A percentile compares a stretch with the other conserved stretches of the same genome.
These are phyloP conservation scores for Aricia agestis DNA, from an alignment of 1,140 invertebrate genomes.

Conservation along the genomic window DNA sequence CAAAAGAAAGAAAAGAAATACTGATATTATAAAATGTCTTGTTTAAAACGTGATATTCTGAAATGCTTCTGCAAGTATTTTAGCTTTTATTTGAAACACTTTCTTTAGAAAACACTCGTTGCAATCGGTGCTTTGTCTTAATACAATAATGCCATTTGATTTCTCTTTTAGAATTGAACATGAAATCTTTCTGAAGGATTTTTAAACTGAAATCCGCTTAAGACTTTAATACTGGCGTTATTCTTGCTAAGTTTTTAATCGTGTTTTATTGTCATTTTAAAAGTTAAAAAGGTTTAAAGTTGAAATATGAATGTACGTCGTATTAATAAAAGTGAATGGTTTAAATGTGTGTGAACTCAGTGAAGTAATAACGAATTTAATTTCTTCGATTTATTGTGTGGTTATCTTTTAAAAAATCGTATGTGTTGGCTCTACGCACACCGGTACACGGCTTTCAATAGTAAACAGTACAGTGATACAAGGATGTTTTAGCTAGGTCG, in stretches of 20 bases:
- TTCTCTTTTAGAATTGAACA: background rate
- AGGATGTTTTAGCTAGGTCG: no score
- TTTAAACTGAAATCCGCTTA: constrained; percentile 1
- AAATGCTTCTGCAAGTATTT: background rate
- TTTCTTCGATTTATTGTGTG: no score
- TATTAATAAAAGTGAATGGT: background rate
- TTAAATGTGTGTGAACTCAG: background rate
- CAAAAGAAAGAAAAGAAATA: no score
- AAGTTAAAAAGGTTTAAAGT: background rate
- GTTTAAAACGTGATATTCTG: background rate
- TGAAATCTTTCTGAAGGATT: background rate
- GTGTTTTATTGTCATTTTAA: background rate
- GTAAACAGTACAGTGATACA: no score
- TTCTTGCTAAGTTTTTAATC: background rate
- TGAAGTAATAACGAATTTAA: no score
- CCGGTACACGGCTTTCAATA: no score
- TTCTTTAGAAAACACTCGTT: background rate
- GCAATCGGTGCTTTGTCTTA: background rate
- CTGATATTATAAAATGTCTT: no score
- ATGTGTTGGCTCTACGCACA: no score
- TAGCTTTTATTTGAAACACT: background rate
- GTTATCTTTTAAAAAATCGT: no score
- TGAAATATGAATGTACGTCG: background rate
- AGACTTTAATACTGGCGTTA: background rate
- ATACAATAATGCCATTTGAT: background rate